Percentiles rank a stretch among this genome's conserved stretches.
Conservation (phyloP, 2,113 vertebrate species). For the Anguilla japonica region DNA sequence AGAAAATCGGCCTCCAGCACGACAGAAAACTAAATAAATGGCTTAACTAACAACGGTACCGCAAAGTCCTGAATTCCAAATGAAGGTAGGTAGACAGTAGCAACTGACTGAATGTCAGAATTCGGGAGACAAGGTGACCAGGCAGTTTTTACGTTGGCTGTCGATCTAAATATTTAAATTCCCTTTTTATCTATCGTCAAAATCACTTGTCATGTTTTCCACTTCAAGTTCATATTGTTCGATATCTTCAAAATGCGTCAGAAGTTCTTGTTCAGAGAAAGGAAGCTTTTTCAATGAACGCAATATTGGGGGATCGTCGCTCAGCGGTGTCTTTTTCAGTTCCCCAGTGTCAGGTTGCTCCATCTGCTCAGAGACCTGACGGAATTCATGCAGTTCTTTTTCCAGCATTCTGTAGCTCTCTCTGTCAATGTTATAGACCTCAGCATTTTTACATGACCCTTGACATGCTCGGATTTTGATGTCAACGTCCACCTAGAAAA, state of each 20-base stretch:
- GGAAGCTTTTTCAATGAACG: constrained; percentile 46
- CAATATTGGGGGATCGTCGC: not conserved
- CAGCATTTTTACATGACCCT: constrained; percentile 59
- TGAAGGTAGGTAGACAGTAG: too few relatives aligned
- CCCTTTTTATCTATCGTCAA: not conserved
- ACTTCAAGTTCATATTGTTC: constrained; percentile 51
- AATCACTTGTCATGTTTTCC: constrained; percentile 35
- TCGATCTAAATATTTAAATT: not conserved
- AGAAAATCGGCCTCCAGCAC: not conserved
- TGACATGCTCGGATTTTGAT: constrained; percentile 65
- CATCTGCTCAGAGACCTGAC: not conserved
- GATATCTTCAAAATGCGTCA: constrained; percentile 64
- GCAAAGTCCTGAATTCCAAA: too few relatives aligned
- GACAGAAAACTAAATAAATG: not conserved
- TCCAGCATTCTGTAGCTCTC: constrained; percentile 28
- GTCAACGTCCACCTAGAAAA: constrained; percentile 68
- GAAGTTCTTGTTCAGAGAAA: constrained; percentile 35
- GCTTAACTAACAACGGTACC: not conserved
- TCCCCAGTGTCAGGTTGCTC: constrained; percentile 28
- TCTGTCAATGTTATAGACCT: constrained; percentile 43
- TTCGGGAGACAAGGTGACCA: not conserved
- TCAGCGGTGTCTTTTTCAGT: constrained; percentile 36
- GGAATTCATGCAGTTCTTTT: constrained; percentile 27
- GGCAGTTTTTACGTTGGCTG: not conserved
- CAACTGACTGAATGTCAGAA: too few relatives aligned